A percentile compares a stretch with the other conserved stretches of the same genome.
phyloP scores from a whole-genome alignment of 2,888 invertebrate species.

The Cetonia aurata region DNA sequence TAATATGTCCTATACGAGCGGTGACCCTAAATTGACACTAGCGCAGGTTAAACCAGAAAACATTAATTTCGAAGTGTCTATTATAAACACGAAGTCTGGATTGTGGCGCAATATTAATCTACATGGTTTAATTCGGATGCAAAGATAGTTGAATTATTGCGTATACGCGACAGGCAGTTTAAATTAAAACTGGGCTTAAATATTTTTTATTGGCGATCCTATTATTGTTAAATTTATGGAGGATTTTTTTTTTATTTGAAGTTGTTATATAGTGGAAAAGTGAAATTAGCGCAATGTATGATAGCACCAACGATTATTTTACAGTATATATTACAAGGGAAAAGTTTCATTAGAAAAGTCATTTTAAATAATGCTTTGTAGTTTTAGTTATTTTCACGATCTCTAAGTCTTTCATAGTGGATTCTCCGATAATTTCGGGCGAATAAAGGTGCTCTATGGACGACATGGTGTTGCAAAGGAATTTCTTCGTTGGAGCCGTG shows the following conservation, averaged over 20 bases:
- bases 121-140: neutral
- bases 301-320: neutral
- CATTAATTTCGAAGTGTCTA: slow-evolving; percentile 36
- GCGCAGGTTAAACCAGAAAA: slow-evolving; percentile 20
- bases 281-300: too few relatives aligned
- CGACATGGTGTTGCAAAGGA: neutral
- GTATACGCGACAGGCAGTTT: neutral
- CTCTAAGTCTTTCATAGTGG: too few relatives aligned
- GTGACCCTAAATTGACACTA: slow-evolving; percentile 36
- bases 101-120: slow-evolving; percentile 8
- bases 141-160: slow-evolving; percentile 22
- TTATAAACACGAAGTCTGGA: slow-evolving; percentile 26
- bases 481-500: slow-evolving; percentile 1
- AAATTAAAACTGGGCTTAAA: slow-evolving; percentile 7
- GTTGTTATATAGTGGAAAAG: too few relatives aligned
- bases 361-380: too few relatives aligned
- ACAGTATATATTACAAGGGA: slow-evolving; percentile 5
- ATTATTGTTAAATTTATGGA: neutral
- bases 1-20: slow-evolving; percentile 22
- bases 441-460: neutral
- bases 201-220: slow-evolving; percentile 6
- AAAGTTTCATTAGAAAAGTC: neutral
- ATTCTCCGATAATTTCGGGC: neutral
- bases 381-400: too few relatives aligned
- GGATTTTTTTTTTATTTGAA: neutral